Percentiles rank a stretch among this genome's conserved stretches.
phyloP scores from a whole-genome alignment of 2,797 vertebrate genomes.

The Hydrophis major region DNA sequence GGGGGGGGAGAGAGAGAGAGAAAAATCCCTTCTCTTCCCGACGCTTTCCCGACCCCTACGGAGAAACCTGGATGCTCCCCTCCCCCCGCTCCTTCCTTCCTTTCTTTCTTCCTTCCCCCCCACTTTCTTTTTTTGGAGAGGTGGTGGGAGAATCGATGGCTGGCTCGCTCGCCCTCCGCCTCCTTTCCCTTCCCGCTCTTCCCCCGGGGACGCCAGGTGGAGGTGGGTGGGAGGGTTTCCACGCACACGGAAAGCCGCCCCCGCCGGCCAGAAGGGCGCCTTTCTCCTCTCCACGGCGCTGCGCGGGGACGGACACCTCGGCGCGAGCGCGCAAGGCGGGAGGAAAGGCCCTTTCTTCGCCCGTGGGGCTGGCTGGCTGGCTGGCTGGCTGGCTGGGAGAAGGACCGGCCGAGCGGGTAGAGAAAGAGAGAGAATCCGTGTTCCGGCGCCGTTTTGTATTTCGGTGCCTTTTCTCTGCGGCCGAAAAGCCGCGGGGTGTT shows the following conservation, averaged over 20 bases:
- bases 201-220: slow-evolving; percentile 61
- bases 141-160: fast-evolving
- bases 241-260: slow-evolving; percentile 53
- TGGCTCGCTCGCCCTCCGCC: neutral
- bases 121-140: neutral
- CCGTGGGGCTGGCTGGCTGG: too few species aligned
- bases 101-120: fast-evolving
- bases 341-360: neutral
- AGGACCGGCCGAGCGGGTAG: neutral
- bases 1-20: too few species aligned
- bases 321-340: neutral
- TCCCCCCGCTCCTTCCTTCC: neutral
- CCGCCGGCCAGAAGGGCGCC: slow-evolving; percentile 14
- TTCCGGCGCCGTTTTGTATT: neutral
- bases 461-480: neutral
- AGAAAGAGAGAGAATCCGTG: neutral
- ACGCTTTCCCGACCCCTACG: neutral
- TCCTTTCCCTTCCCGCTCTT: slow-evolving; percentile 60
- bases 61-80: neutral
- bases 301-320: neutral
- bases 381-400: neutral
- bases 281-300: neutral
- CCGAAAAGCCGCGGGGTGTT: neutral
- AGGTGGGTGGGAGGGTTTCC: slow-evolving; percentile 28
- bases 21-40: neutral